Evolutionary conservation across 2,113 vertebrate genomes (phyloP), one percentile per base, ranked within the genome.

Genomic region (Sebastes schlegelii): DNA sequence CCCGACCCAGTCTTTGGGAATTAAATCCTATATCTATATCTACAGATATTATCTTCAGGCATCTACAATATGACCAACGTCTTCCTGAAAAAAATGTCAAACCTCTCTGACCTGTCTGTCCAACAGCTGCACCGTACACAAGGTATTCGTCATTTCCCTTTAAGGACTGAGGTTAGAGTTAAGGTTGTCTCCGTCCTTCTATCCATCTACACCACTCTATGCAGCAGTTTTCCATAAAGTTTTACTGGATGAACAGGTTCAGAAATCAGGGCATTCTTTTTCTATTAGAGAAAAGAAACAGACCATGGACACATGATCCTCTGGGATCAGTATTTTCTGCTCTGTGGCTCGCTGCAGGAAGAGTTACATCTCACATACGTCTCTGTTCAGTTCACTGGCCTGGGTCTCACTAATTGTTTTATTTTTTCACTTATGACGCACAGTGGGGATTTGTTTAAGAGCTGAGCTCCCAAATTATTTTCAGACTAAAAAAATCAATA

Each of bases 401-500:
- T 49, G 42, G 63, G 19, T 46, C 46, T 66, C 19, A 34, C 40
- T 19, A 12, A 40, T 16, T 48, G 42, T 8, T 40, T 9, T 58
- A 6, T 74, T 45, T 52, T 23, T 63, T 72, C 40, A 42, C 40
- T 68, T 55, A 54, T 26, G 26, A 75, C 14, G 8, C 43, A 52
- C 43, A 60, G 77, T 43, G 49, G 45, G 74, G 67, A 68, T 85
- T 74, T 79, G 67, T 77, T 64, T 55, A 62, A 74, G 49, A 67
- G 54, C 66, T 57, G 45, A 70, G 63, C 51, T 26, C 17, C 42
- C 57, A 83, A 77, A 80, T 79, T 55, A 77, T 69, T 68, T 66
- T 46, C 43, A 52, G 45, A 79, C n/a, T 34, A 4, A 55, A 48
- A 69, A 82, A 81, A 89, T 91, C 88, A 9, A 86, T 90, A 52